phyloP scores from a whole-genome alignment of 2,113 vertebrate species.

The Acanthisitta chloris region DNA sequence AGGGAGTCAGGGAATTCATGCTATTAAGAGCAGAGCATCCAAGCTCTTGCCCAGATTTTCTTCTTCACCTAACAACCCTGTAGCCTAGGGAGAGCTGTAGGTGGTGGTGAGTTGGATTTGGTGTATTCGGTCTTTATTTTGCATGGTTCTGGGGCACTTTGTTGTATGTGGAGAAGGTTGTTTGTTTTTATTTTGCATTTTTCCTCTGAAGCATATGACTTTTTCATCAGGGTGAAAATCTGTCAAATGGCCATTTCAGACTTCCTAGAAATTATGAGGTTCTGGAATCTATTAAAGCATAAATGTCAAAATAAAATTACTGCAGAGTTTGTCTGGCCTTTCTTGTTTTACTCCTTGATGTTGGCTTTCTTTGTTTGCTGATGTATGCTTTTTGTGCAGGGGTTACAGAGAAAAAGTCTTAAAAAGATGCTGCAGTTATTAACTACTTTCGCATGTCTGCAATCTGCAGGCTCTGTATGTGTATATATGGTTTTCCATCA shows the following conservation, averaged over 20 bases:
- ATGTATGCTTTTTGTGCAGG: conserved; percentile 10
- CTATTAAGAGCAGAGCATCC: not conserved
- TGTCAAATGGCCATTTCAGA: conserved; percentile 54
- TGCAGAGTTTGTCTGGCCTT: conserved; percentile 56
- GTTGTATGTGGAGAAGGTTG: not conserved
- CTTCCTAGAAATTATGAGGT: conserved; percentile 63
- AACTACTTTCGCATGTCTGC: not conserved
- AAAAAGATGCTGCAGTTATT: not conserved
- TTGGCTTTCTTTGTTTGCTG: conserved; percentile 35
- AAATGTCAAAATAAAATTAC: conserved; percentile 76
- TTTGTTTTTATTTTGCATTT: conserved; percentile 41
- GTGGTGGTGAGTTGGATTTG: not conserved
- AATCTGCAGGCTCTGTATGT: not conserved
- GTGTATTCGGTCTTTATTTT: not conserved
- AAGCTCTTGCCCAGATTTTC: not conserved
- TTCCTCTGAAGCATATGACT: conserved; percentile 35
- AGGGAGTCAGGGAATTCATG: not conserved
- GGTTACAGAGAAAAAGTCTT: not conserved
- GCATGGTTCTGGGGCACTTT: not conserved
- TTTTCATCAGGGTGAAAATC: conserved; percentile 62
- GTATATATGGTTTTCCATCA: not conserved
- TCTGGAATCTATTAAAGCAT: conserved; percentile 78
- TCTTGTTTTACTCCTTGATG: conserved; percentile 53
- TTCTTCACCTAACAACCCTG: not conserved
- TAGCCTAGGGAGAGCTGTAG: not conserved